Evolutionary conservation across 2,797 vertebrate species (phyloP), one percentile per base, ranked within the genome.

Genomic region (Hydrolagus colliei): DNA sequence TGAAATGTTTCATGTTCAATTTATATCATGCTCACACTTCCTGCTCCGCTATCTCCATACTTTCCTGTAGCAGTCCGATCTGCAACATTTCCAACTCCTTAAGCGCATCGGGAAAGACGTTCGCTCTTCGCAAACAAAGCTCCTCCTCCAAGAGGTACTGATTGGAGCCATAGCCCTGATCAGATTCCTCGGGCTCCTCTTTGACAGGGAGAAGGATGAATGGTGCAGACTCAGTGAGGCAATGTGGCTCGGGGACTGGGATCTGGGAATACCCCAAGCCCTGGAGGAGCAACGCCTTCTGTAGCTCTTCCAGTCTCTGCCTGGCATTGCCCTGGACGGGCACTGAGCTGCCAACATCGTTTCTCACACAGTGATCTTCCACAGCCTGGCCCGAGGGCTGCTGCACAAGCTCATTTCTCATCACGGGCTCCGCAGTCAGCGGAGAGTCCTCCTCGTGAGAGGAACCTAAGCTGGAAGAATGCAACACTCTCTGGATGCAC

Each of bases 81-180:
- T 84, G 79, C 65, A 84, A 18, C 35, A 52, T 41, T 84, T 84
- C 52, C n/a, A 84, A 84, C 11, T n/a, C 79, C 35, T 71, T n/a
- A 12, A 84, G 88, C 72, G 90, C 90, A 0, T 91, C 88, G 0
- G 90, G 89, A 13, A 27, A 65, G 6, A 10, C 20, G 79, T 9
- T 71, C 65, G 12, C 32, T 10, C 63, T 22, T 65, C 13, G 22
- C 41, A 14, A 35, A 18, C 27, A n/a, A 20, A 68, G 32, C 68
- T 82, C 79, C 65, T 92, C 91, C 0, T 89, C 92, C 68, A 92
- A 93, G 1, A 92, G 94, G 63, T 96, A 95, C 73, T 91, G 91
- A 72, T 93, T 94, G 67, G 97, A 98, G 89, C 94, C 94, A 86
- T 98, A 98, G 82, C 97, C 97, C 87, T 96, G 97, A 89, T 98